Conservation (phyloP, 1,140 invertebrate genomes). For the Drosophila setifemur region DNA sequence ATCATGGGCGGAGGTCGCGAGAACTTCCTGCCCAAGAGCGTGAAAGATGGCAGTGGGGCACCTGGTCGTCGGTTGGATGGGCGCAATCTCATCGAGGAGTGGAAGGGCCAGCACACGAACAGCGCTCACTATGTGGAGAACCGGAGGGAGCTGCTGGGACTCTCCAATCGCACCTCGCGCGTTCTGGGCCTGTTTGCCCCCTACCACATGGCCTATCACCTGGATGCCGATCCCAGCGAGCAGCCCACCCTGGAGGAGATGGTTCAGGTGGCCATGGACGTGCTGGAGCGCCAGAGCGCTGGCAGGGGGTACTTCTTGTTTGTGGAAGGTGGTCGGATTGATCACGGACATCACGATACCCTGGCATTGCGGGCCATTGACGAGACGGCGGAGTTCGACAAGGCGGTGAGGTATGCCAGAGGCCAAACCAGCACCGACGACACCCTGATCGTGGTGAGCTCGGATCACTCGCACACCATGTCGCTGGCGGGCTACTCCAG, state of each 20-base stretch:
- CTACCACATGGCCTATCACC: slow-evolving; percentile 84
- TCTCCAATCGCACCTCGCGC: slow-evolving; percentile 82
- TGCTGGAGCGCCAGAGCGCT: slow-evolving; percentile 87
- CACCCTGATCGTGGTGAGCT: slow-evolving; percentile 87
- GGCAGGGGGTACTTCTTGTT: slow-evolving; percentile 88
- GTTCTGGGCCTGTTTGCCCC: slow-evolving; percentile 84
- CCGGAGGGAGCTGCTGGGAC: slow-evolving; percentile 83
- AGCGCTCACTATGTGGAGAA: slow-evolving; percentile 86
- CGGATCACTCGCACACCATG: slow-evolving; percentile 89
- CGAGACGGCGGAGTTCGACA: slow-evolving; percentile 87
- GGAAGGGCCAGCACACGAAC: slow-evolving; percentile 82
- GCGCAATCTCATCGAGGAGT: slow-evolving; percentile 89
- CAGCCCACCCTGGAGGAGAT: slow-evolving; percentile 90
- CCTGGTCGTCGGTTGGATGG: slow-evolving; percentile 85
- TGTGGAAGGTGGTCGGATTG: slow-evolving; percentile 88
- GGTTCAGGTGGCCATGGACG: slow-evolving; percentile 88
- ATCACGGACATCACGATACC: slow-evolving; percentile 88
- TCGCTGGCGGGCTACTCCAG: slow-evolving; percentile 87
- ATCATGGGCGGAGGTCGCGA: slow-evolving; percentile 89
- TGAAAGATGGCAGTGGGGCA: slow-evolving; percentile 66
- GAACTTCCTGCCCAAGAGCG: slow-evolving; percentile 85
- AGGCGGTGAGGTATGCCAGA: slow-evolving; percentile 86
- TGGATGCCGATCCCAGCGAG: slow-evolving; percentile 84
- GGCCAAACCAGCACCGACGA: slow-evolving; percentile 85
- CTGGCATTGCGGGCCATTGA: slow-evolving; percentile 86